Conservation (phyloP, 2,113 vertebrate genomes). For the Conger conger region DNA sequence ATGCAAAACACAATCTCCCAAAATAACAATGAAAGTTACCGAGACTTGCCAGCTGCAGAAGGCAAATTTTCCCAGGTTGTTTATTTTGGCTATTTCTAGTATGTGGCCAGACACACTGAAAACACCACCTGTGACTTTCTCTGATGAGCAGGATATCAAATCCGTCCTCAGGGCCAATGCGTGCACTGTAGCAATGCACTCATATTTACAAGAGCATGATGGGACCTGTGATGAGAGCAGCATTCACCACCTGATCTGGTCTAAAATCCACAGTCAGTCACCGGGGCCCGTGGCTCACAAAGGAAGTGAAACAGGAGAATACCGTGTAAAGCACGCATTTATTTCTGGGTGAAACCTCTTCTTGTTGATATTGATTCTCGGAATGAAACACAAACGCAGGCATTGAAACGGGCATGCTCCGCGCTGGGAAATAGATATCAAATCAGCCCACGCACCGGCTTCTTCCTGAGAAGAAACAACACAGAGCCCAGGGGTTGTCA, state of each 20-base stretch:
- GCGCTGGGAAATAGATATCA: not conserved
- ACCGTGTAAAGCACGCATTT: not conserved
- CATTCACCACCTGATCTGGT: not conserved
- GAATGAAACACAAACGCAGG: not conserved
- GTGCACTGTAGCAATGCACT: not conserved
- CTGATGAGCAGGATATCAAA: not conserved
- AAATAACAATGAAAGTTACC: not conserved
- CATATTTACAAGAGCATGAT: not conserved
- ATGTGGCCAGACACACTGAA: not conserved
- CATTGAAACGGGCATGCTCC: not conserved
- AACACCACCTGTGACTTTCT: not conserved
- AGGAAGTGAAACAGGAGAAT: not conserved
- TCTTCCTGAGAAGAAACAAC: not conserved
- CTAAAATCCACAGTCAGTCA: not conserved
- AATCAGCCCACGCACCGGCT: constrained; percentile 5
- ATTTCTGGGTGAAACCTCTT: not conserved
- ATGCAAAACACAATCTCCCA: not conserved
- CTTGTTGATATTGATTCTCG: not conserved
- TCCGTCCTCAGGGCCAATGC: not conserved
- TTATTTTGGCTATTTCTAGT: not conserved
- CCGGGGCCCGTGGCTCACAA: not conserved
- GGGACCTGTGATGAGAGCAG: not conserved
- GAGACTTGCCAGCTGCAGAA: not conserved
- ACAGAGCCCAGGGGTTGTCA: constrained; percentile 20
- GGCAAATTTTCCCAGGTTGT: not conserved